Conservation (phyloP, 2,797 vertebrate genomes). For the Staurois parvus region DNA sequence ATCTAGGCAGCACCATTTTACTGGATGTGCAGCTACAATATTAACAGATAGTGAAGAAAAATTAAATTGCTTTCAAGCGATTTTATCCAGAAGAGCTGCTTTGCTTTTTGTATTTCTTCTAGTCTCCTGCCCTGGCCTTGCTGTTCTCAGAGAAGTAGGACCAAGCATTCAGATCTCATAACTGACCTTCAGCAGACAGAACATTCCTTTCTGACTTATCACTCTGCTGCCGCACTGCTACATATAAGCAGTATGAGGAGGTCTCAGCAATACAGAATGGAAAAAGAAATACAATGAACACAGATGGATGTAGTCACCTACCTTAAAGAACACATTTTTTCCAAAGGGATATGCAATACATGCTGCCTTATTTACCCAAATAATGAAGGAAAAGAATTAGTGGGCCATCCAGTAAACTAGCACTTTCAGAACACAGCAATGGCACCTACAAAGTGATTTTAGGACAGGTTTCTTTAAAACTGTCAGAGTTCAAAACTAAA, state of each 20-base stretch:
- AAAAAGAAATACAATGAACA: neutral
- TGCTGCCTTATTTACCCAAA: no score
- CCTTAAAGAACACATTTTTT: no score
- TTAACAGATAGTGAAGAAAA: neutral
- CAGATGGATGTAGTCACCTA: neutral
- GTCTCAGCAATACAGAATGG: neutral
- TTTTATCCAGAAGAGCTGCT: neutral
- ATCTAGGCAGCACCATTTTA: neutral
- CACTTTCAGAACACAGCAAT: no score
- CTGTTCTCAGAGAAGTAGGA: slow-evolving; percentile 1
- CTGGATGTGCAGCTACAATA: neutral
- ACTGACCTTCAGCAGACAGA: slow-evolving; percentile 45
- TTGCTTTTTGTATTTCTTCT: neutral
- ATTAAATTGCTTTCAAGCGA: neutral
- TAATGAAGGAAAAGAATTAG: no score
- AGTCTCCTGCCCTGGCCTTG: slow-evolving; percentile 18
- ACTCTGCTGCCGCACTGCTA: neutral
- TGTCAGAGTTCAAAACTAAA: no score
- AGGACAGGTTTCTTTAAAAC: no score
- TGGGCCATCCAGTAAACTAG: no score
- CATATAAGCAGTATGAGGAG: neutral
- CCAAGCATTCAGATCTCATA: slow-evolving; percentile 25
- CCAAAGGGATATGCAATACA: no score
- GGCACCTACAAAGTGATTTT: no score
- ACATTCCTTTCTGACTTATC: slow-evolving; percentile 47